phyloP scores from a whole-genome alignment of 2,797 vertebrate species.

The Atherinosoma microstoma region DNA sequence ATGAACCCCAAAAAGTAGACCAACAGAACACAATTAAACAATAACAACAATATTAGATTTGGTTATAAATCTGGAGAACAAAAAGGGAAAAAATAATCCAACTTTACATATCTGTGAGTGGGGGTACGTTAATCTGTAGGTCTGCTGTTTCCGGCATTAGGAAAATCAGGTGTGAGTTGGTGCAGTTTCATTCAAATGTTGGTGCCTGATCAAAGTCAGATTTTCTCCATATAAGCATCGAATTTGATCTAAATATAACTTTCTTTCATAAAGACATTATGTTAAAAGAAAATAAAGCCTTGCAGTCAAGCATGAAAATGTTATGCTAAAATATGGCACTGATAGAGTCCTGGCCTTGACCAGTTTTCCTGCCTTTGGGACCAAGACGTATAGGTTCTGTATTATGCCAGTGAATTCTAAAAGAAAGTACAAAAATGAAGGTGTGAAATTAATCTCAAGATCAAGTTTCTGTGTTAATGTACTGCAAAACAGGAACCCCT shows the following conservation, averaged over 20 bases:
- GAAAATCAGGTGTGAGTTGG: too few relatives aligned
- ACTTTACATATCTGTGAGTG: too few relatives aligned
- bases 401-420: too few relatives aligned
- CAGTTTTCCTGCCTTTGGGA: too few relatives aligned
- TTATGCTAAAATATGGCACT: neutral
- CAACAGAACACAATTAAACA: neutral
- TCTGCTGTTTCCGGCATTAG: neutral
- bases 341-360: too few relatives aligned
- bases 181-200: too few relatives aligned
- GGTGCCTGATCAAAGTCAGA: neutral
- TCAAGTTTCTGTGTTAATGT: neutral
- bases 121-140: neutral
- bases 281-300: neutral
- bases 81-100: too few relatives aligned
- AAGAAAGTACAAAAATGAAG: too few relatives aligned
- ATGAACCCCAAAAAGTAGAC: neutral
- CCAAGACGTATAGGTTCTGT: too few relatives aligned
- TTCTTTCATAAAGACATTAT: neutral
- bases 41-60: neutral
- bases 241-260: neutral
- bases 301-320: too few relatives aligned
- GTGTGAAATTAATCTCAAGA: too few relatives aligned
- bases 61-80: neutral
- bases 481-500: neutral
- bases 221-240: neutral